These are phyloP conservation scores for Panthera tigris DNA, from an alignment of 2,113 vertebrate species.

Conservation along the genomic window DNA sequence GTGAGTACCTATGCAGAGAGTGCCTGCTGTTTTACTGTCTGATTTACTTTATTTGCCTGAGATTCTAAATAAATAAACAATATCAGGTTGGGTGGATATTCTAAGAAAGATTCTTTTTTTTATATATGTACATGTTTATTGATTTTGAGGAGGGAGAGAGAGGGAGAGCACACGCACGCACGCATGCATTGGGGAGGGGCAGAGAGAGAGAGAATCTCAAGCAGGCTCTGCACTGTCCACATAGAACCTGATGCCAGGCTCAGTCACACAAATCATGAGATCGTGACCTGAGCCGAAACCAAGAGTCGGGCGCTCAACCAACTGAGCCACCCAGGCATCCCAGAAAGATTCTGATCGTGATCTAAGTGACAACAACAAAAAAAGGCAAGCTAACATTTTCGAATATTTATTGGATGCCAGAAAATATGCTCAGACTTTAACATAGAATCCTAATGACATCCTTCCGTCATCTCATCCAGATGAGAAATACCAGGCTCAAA, in stretches of 20 bases:
- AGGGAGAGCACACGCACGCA: no score
- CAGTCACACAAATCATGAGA: no score
- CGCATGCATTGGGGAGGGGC: no score
- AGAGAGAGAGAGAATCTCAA: no score
- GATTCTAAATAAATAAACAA: background rate
- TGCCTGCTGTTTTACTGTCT: background rate
- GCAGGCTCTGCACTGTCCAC: no score
- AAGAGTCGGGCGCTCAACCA: no score
- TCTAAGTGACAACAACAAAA: background rate
- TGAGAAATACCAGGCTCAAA: background rate
- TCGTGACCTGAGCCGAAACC: no score
- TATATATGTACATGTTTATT: no score
- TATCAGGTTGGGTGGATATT: background rate
- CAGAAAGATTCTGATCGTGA: background rate
- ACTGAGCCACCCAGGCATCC: no score
- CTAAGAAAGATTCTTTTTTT: background rate
- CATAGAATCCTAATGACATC: background rate
- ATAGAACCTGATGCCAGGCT: no score
- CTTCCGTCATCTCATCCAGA: background rate
- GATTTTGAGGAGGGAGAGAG: no score
- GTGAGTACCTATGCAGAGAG: slow-evolving; percentile 85
- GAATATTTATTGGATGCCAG: background rate
- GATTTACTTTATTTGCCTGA: background rate
- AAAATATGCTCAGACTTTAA: background rate
- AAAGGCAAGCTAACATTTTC: background rate